phyloP scores from a whole-genome alignment of 2,113 vertebrate genomes.

The Pogonocichla stellata region DNA sequence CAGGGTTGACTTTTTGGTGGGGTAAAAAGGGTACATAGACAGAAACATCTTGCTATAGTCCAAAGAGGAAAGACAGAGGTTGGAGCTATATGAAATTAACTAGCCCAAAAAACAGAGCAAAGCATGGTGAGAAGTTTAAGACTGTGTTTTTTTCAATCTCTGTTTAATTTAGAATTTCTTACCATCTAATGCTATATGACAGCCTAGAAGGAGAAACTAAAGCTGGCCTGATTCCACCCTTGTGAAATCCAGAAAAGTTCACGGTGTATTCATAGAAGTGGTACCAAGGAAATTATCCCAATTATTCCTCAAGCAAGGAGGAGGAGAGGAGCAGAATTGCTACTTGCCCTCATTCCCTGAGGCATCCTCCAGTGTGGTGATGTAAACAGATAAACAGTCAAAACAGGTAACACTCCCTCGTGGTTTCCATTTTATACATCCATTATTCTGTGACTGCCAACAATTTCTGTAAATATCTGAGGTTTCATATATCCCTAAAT shows the following conservation, averaged over 20 bases:
- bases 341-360: background rate
- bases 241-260: background rate
- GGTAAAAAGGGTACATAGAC: background rate
- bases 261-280: background rate
- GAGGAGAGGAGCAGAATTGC: background rate
- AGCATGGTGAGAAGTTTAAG: background rate
- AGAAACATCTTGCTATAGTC: background rate
- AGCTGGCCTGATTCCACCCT: background rate
- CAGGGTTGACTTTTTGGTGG: background rate
- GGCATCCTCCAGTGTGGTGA: background rate
- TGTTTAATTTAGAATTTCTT: background rate
- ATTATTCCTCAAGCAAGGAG: background rate
- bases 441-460: background rate
- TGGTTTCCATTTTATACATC: background rate
- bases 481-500: background rate
- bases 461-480: background rate
- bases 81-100: background rate
- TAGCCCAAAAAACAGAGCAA: background rate
- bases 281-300: background rate
- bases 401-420: background rate
- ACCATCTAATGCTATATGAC: background rate
- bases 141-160: background rate
- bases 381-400: fast-evolving
- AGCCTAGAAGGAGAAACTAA: background rate
- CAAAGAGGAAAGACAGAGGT: background rate